These are phyloP conservation scores for Beris chalybata DNA, from an alignment of 2,888 invertebrate genomes.

Conservation along the genomic window DNA sequence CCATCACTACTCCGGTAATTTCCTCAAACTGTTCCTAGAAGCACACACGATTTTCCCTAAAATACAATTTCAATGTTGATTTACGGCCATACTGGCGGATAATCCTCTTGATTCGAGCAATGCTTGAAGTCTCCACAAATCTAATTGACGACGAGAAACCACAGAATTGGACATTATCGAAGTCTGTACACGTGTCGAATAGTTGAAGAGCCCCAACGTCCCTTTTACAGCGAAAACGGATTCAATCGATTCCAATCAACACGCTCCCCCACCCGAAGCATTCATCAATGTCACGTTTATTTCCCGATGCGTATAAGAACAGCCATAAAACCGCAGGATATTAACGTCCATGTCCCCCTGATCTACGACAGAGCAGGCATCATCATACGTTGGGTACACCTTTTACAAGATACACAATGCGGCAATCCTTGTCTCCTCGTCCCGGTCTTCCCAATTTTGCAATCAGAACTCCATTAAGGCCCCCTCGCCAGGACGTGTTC, in stretches of 20 bases:
- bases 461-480: too few relatives aligned
- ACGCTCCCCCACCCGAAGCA: not conserved
- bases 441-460: too few relatives aligned
- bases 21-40: not conserved
- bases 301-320: slow-evolving; percentile 3
- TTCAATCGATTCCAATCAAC: slow-evolving; percentile 19
- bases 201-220: too few relatives aligned
- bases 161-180: too few relatives aligned
- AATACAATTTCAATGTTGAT: slow-evolving; percentile 20
- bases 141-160: slow-evolving; percentile 19
- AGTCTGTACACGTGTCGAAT: too few relatives aligned
- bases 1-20: too few relatives aligned
- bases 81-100: slow-evolving; percentile 17
- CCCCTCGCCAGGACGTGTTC: too few relatives aligned
- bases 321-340: slow-evolving; percentile 20
- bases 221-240: too few relatives aligned
- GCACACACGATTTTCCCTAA: slow-evolving; percentile 14
- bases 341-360: slow-evolving; percentile 14
- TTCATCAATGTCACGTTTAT: slow-evolving; percentile 8
- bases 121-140: slow-evolving; percentile 9
- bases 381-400: too few relatives aligned
- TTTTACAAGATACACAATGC: too few relatives aligned
- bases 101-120: slow-evolving; percentile 28
- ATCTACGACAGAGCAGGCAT: too few relatives aligned
- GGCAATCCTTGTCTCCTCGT: too few relatives aligned